A percentile compares a stretch with the other conserved stretches of the same genome.
Conservation (phyloP, 1,140 invertebrate species). For the Cotesia typhae region DNA sequence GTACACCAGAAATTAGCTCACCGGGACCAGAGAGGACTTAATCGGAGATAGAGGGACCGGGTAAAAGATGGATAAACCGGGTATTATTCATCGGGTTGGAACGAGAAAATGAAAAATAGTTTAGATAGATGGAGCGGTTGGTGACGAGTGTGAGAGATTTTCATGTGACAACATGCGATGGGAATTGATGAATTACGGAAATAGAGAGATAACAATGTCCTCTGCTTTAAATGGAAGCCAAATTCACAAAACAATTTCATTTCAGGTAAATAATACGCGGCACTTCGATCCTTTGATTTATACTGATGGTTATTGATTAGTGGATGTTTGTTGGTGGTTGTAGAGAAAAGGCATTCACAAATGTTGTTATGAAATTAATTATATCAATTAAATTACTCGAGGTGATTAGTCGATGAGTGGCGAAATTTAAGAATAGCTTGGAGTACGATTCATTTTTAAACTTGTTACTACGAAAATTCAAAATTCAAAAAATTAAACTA, state of each 20-base stretch:
- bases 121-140: constrained; percentile 6
- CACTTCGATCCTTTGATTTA: not conserved
- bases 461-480: too few species aligned
- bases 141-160: constrained; percentile 10
- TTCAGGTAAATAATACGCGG: constrained; percentile 2
- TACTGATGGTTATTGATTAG: too few species aligned
- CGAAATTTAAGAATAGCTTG: too few species aligned
- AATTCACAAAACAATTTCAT: not conserved
- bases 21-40: not conserved
- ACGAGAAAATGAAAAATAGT: too few species aligned
- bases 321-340: not conserved
- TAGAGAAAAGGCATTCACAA: not conserved
- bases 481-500: too few species aligned
- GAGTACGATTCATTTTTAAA: too few species aligned
- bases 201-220: constrained; percentile 20
- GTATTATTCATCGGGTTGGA: too few species aligned
- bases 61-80: constrained; percentile 3
- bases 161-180: constrained; percentile 23
- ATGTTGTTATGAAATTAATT: too few species aligned
- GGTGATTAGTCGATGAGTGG: too few species aligned
- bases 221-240: not conserved
- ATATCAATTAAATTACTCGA: too few species aligned
- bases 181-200: constrained; percentile 8
- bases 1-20: constrained; percentile 47
- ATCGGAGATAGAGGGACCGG: constrained; percentile 17